Base-by-base conservation (phyloP, 2,113 vertebrate species). In the Glaucidium brasilianum region DNA sequence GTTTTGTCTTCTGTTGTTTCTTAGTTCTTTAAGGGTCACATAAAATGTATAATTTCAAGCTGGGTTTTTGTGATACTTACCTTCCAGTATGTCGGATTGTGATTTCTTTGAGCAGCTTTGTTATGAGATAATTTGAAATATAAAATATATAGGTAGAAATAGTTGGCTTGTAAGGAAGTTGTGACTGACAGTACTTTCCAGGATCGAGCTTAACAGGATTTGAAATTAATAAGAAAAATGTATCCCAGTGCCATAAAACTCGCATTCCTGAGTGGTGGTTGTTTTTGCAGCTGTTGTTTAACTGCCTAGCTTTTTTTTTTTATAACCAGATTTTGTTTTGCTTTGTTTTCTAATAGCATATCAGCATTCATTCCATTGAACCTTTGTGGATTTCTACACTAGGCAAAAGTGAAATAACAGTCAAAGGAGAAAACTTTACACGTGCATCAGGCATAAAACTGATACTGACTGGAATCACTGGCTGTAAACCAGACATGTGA, bases 361-460 rank as follows among this genome's bases (percentile, higher is more conserved):
- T 98, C 94, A 96, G 56, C 86, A 98, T 99, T 95, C 85, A 92
- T 55, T 98, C 98, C 92, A 97, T 99, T 68, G 75, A 95, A 34
- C 99, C 99, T 77, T 90, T 92, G 67, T 97, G 97, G 41, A 97
- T 99, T 96, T 99, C 99, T 41, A 98, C 98, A 60, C 96, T 98
- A 78, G 99, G 99, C 63, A 99, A 98, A 98, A 99, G 98, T 90
- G 97, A 98, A 5, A 97, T 98, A 32, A 82, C 96, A 58, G 91
- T 99, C 92, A 98, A 56, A 2, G 99, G 99, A 90, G 81, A 79
- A n/a, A 99, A 99, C 97, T 99, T 99, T 34, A 91, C 93, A 26
- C 37, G 4, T 16, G 98, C 98, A 10, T 98, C 96, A 55, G 90
- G 94, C 90, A 97, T 98, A 95, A 96, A 96, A 50, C 97, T 99